phyloP scores from a whole-genome alignment of 35 echinoderm and acorn worm species.

The Apostichopus japonicus region DNA sequence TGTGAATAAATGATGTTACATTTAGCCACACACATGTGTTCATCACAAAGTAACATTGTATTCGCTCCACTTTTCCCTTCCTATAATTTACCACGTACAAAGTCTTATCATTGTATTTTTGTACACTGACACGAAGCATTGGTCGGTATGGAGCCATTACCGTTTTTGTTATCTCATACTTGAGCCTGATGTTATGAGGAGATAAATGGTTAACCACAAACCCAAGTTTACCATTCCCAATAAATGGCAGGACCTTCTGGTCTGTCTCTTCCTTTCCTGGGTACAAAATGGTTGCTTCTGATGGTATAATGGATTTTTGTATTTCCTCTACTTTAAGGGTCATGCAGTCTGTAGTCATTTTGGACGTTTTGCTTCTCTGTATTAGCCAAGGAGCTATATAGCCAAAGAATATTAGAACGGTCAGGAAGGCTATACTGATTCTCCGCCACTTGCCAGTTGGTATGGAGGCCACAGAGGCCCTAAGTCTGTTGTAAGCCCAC shows the following conservation, averaged over 20 bases:
- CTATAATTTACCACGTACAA: slow-evolving; percentile 82
- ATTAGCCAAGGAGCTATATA: slow-evolving; percentile 90
- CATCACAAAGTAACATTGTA: slow-evolving; percentile 88
- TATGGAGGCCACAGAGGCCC: slow-evolving; percentile 23
- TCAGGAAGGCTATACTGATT: slow-evolving; percentile 65
- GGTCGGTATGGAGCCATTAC: slow-evolving; percentile 75
- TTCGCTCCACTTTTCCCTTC: slow-evolving; percentile 70
- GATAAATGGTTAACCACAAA: slow-evolving; percentile 75
- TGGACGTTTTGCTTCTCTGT: slow-evolving; percentile 72
- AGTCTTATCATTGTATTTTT: slow-evolving; percentile 72
- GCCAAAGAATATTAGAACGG: slow-evolving; percentile 74
- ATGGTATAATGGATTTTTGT: slow-evolving; percentile 27
- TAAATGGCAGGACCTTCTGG: slow-evolving; percentile 65
- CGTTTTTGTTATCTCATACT: slow-evolving; percentile 66
- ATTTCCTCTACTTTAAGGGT: slow-evolving; percentile 69
- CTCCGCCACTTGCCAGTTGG: slow-evolving; percentile 60
- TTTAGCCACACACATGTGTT: slow-evolving; percentile 81
- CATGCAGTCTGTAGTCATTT: slow-evolving; percentile 84
- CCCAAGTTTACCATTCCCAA: slow-evolving; percentile 87
- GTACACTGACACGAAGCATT: slow-evolving; percentile 61
- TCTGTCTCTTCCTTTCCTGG: slow-evolving; percentile 12
- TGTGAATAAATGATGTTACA: slow-evolving; percentile 73
- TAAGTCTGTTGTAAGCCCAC: slow-evolving; percentile 36
- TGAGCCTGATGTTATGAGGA: slow-evolving; percentile 60
- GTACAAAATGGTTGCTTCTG: slow-evolving; percentile 66